phyloP scores from a whole-genome alignment of 2,797 vertebrate species.

The Urosaurus nigricauda region DNA sequence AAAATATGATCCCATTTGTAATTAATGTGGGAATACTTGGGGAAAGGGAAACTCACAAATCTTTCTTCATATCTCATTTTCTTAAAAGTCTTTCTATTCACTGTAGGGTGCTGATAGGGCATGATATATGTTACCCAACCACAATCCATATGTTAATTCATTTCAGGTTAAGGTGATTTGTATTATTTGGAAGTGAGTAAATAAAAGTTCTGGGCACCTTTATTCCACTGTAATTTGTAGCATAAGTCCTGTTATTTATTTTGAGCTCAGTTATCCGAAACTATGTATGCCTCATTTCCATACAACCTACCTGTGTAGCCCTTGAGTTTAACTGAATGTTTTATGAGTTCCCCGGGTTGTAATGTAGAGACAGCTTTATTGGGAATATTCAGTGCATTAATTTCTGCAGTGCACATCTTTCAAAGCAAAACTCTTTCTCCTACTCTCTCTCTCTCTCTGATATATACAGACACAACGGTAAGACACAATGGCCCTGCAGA shows the following conservation, averaged over 20 bases:
- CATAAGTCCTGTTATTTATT: constrained; percentile 5
- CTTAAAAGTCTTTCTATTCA: not conserved
- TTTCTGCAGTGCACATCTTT: not conserved
- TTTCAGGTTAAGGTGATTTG: not conserved
- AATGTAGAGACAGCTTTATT: not conserved
- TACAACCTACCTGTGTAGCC: not conserved
- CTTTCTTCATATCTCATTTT: not conserved
- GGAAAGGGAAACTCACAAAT: constrained; percentile 31
- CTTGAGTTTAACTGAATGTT: not conserved
- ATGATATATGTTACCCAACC: not conserved
- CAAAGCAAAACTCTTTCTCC: not conserved
- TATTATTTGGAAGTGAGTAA: not conserved
- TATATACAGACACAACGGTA: not conserved
- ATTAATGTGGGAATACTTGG: constrained; percentile 32
- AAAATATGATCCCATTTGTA: constrained; percentile 56
- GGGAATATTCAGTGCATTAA: not conserved
- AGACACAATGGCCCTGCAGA: not conserved
- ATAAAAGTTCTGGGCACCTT: not conserved
- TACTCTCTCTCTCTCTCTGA: not conserved
- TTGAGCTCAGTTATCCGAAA: not conserved
- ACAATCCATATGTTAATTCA: accelerated
- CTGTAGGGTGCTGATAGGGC: accelerated
- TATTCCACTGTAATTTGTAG: not conserved
- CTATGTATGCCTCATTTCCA: not conserved
- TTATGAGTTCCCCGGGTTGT: not conserved